These are phyloP conservation scores for Strigamia crassipes DNA, from an alignment of 2,888 invertebrate species.

Conservation along the genomic window DNA sequence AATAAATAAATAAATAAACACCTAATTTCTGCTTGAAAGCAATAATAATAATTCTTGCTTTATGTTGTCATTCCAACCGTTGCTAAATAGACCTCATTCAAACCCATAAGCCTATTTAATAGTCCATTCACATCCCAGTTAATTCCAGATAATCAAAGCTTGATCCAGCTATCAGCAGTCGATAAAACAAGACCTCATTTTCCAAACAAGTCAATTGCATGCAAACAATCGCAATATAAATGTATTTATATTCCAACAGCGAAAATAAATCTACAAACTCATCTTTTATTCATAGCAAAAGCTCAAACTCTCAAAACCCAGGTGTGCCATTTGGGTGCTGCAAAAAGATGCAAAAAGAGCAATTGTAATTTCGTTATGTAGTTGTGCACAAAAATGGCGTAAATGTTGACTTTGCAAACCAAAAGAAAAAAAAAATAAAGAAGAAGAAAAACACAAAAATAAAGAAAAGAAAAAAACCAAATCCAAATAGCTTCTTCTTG, in stretches of 20 bases:
- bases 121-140: background rate
- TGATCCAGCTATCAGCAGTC: background rate
- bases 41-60: background rate
- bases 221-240: slow-evolving; percentile 2
- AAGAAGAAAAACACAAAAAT: background rate
- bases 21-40: background rate
- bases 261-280: slow-evolving; percentile 32
- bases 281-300: slow-evolving; percentile 20
- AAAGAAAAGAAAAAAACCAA: background rate
- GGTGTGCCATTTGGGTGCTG: background rate
- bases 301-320: slow-evolving; percentile 25
- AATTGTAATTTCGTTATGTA: slow-evolving; percentile 35
- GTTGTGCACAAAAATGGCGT: background rate
- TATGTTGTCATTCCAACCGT: background rate
- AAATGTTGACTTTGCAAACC: slow-evolving; percentile 3
- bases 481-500: background rate
- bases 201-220: slow-evolving; percentile 7
- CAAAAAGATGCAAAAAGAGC: background rate
- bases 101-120: slow-evolving; percentile 13
- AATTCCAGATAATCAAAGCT: slow-evolving; percentile 5
- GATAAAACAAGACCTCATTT: slow-evolving; percentile 10
- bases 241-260: background rate
- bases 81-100: background rate
- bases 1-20: too few relatives aligned
- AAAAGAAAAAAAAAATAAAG: background rate